These are phyloP conservation scores for Lepilemur ruficaudatus DNA, from an alignment of 2,797 vertebrate genomes.

Conservation along the genomic window DNA sequence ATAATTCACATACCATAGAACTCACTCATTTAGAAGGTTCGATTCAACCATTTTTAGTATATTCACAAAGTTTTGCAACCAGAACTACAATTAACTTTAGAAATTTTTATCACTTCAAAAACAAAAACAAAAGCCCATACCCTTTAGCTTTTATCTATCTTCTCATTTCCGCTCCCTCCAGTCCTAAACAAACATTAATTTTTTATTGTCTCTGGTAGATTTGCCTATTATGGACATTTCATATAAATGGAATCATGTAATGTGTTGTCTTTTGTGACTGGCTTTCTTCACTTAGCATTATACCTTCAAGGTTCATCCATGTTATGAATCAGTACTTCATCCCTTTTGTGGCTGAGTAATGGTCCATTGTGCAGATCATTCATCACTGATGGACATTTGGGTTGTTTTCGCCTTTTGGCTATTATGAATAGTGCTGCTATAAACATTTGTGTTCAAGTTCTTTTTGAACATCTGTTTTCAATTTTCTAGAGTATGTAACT, in stretches of 20 bases:
- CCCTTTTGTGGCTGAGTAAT: not conserved
- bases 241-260: not conserved
- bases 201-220: not conserved
- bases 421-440: not conserved
- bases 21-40: not conserved
- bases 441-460: not conserved
- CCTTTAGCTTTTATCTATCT: not conserved
- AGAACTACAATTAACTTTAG: not conserved
- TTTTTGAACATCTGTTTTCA: not conserved
- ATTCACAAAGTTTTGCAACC: not conserved
- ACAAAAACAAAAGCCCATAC: not conserved
- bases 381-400: not conserved
- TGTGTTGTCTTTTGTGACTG: not conserved
- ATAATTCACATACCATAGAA: not conserved
- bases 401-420: not conserved
- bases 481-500: not conserved
- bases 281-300: not conserved
- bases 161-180: not conserved
- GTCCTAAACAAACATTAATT: not conserved
- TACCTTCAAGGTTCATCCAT: not conserved
- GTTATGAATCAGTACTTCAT: not conserved
- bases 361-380: not conserved
- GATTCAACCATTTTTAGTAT: not conserved
- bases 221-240: not conserved
- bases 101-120: not conserved